Evolutionary conservation across 2,888 invertebrate genomes (phyloP).

Genomic region (Bombylius discolor): DNA sequence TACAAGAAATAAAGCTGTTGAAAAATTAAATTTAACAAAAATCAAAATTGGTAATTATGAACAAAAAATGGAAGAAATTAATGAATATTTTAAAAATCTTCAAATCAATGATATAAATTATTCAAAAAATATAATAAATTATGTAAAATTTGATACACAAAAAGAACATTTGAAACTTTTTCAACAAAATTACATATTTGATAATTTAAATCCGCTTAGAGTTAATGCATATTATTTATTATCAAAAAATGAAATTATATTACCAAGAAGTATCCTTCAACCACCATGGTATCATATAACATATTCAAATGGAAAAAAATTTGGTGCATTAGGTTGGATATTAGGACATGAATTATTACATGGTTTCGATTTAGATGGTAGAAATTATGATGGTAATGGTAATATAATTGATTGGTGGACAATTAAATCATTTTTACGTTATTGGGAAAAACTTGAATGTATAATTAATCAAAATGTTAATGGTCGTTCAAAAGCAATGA

Average conservation of each 20-base stretch:
- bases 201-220: not conserved
- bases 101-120: not conserved
- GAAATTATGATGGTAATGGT: conserved; percentile 63
- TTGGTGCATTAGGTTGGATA: conserved; percentile 74
- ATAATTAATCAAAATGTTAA: not conserved
- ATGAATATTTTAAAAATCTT: not conserved
- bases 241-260: not conserved
- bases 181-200: too few relatives aligned
- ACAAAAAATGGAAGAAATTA: not conserved
- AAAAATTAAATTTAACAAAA: conserved; percentile 1
- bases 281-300: not conserved
- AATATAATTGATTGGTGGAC: conserved; percentile 2
- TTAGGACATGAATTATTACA: conserved; percentile 81
- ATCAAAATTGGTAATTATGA: not conserved
- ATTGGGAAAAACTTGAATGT: not conserved
- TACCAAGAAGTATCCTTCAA: not conserved
- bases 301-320: conserved; percentile 67
- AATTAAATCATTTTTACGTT: not conserved
- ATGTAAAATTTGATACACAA: not conserved
- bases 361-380: conserved; percentile 68
- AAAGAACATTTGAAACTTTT: not conserved
- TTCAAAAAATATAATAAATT: not conserved
- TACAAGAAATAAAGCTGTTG: conserved; percentile 1
- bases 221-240: conserved; percentile 1
- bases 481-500: not conserved